Percentiles rank a stretch among this genome's conserved stretches.
These are phyloP conservation scores for Hipposideros larvatus DNA, from an alignment of 2,797 vertebrate genomes.

Conservation along the genomic window DNA sequence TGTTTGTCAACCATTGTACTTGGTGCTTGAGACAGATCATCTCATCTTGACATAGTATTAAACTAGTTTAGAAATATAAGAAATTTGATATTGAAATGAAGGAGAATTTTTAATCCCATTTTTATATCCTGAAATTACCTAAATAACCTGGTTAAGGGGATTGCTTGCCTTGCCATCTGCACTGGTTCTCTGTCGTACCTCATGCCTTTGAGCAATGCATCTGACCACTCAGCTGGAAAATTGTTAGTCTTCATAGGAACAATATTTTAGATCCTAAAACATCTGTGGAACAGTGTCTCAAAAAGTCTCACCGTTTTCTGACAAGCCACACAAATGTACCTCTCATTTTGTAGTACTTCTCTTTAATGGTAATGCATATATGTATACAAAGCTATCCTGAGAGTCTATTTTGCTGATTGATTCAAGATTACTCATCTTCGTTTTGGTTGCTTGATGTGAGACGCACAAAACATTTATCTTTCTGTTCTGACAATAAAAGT, in stretches of 20 bases:
- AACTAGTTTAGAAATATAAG: not conserved
- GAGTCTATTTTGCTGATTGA: not conserved
- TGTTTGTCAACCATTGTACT: not conserved
- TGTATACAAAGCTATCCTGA: not conserved
- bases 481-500: slow-evolving; percentile 58
- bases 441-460: slow-evolving; percentile 69
- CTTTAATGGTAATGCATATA: slow-evolving; percentile 67
- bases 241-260: slow-evolving; percentile 80
- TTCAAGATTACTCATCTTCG: slow-evolving; percentile 65
- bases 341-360: slow-evolving; percentile 76
- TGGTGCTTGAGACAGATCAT: not conserved
- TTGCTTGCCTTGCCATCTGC: slow-evolving; percentile 76
- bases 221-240: slow-evolving; percentile 86
- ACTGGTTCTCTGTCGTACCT: slow-evolving; percentile 60
- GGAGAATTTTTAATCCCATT: slow-evolving; percentile 41
- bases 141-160: slow-evolving; percentile 49
- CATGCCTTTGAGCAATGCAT: slow-evolving; percentile 74
- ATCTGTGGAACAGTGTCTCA: slow-evolving; percentile 85
- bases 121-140: slow-evolving; percentile 33
- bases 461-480: slow-evolving; percentile 63
- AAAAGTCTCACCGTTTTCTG: slow-evolving; percentile 81
- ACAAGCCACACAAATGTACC: slow-evolving; percentile 83
- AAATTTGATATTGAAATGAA: not conserved
- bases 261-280: slow-evolving; percentile 83
- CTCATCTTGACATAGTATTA: not conserved